Conservation (phyloP, 2,888 invertebrate genomes). For the Escarpia spicata region DNA sequence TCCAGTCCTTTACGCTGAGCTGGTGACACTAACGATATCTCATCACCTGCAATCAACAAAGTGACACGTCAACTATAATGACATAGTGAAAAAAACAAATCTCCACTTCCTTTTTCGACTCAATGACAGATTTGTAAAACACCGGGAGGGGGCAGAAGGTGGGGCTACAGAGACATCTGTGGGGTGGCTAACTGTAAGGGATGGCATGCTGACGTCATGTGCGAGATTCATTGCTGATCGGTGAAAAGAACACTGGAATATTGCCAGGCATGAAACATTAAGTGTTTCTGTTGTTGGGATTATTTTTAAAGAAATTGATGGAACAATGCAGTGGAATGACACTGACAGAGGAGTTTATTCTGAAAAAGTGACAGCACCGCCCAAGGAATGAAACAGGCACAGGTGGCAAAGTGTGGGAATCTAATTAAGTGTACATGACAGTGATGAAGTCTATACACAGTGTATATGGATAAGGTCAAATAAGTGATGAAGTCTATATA, state of each 20-base stretch:
- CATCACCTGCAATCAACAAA: neutral
- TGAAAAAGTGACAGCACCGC: neutral
- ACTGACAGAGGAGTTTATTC: neutral
- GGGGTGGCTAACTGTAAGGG: neutral
- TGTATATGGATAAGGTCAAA: neutral
- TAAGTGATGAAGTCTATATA: neutral
- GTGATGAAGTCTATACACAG: neutral
- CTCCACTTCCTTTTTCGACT: neutral
- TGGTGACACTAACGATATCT: neutral
- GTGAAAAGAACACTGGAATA: neutral
- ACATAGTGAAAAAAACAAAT: neutral
- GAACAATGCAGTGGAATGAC: neutral
- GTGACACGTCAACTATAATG: neutral
- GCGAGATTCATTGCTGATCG: neutral
- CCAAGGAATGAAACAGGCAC: neutral
- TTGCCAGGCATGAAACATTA: neutral
- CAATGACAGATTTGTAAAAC: neutral
- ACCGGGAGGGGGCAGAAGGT: neutral
- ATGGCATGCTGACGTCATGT: neutral
- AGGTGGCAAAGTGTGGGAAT: neutral
- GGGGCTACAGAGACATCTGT: neutral
- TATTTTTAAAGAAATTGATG: neutral
- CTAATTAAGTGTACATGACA: neutral
- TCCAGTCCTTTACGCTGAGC: neutral
- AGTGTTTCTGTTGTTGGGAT: neutral